Conservation (phyloP, 2,113 vertebrate genomes). For the Semnopithecus entellus region DNA sequence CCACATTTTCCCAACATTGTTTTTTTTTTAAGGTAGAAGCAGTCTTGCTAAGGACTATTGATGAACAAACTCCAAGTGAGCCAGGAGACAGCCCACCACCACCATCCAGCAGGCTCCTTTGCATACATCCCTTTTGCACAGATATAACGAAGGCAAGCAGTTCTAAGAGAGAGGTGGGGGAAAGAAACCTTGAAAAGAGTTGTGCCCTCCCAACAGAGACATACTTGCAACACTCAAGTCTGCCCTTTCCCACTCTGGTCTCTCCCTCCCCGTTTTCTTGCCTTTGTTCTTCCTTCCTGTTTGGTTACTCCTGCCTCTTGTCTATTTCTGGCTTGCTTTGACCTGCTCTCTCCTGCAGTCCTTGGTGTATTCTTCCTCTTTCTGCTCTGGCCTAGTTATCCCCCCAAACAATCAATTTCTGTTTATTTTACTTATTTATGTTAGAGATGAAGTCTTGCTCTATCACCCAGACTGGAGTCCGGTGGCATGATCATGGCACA, state of each 20-base stretch:
- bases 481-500: too few relatives aligned
- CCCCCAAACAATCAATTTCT: neutral
- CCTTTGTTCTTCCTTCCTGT: neutral
- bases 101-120: neutral
- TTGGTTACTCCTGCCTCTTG: neutral
- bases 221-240: neutral
- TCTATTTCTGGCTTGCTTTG: neutral
- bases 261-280: neutral
- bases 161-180: neutral
- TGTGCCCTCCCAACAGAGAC: neutral
- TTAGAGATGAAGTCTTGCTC: too few relatives aligned
- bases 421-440: neutral
- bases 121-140: neutral
- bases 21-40: conserved; percentile 49
- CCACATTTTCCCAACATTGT: conserved; percentile 20
- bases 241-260: neutral
- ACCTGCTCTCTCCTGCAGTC: neutral
- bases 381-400: neutral
- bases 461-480: too few relatives aligned
- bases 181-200: neutral
- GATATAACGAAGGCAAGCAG: neutral
- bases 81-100: neutral
- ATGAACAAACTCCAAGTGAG: neutral
- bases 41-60: conserved; percentile 6
- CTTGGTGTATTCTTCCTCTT: neutral